Percentiles rank a stretch among this genome's conserved stretches.
These are phyloP conservation scores for Eretmodus cyanostictus DNA, from an alignment of 2,113 vertebrate species.

Conservation along the genomic window DNA sequence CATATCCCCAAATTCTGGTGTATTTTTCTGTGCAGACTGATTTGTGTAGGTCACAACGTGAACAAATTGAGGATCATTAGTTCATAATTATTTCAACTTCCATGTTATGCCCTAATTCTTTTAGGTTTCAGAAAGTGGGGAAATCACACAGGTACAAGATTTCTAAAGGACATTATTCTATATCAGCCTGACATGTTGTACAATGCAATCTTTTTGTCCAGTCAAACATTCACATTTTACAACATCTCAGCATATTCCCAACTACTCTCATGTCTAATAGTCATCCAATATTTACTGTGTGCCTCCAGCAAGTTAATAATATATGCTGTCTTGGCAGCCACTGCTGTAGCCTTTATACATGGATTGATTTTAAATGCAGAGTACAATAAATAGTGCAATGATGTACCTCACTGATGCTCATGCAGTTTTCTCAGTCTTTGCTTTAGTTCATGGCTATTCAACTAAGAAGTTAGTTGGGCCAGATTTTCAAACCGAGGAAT, in stretches of 20 bases:
- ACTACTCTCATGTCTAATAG: slow-evolving; percentile 11
- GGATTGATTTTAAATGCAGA: slow-evolving; percentile 38
- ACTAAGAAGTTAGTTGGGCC: no score
- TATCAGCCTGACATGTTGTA: not conserved
- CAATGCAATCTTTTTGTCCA: not conserved
- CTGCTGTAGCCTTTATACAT: slow-evolving; percentile 7
- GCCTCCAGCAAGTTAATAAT: slow-evolving; percentile 39
- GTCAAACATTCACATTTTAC: slow-evolving; percentile 1
- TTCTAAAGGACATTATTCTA: not conserved
- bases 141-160: not conserved
- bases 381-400: slow-evolving; percentile 1
- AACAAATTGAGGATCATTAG: not conserved
- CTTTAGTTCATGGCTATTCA: no score
- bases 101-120: not conserved
- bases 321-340: slow-evolving; percentile 25
- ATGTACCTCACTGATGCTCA: not conserved
- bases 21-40: not conserved
- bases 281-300: slow-evolving; percentile 29
- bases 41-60: not conserved
- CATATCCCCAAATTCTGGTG: not conserved
- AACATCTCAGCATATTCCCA: slow-evolving; percentile 9
- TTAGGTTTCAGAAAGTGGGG: not conserved
- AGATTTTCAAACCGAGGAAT: no score
- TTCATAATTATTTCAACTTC: not conserved
- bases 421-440: not conserved